Base-by-base conservation (phyloP, 2,888 invertebrate genomes). In the Oxytorus armatus region DNA sequence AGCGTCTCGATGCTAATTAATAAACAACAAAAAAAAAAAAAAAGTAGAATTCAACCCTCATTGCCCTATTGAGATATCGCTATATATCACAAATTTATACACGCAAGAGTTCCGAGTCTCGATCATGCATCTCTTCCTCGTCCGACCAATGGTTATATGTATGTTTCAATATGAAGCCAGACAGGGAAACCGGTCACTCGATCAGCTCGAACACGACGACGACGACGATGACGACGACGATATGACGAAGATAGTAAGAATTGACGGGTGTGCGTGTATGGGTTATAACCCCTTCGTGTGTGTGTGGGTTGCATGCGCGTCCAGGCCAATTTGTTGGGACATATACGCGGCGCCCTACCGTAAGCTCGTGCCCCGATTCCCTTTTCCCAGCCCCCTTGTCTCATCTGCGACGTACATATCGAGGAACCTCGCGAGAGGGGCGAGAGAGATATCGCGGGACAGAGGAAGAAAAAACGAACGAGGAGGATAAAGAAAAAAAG, bases 301-400 rank as follows among this genome's bases (percentile, higher is more conserved):
- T 21, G 23, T 59, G 59, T 53, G 65, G 59, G 53, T 72, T 70
- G 75, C 57, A 63, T 69, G 68, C 80, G 36, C 63, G 80, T 73
- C 61, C 80, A 47, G 55, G 72, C 76, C 80, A 80, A 77, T 80
- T 80, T 80, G 80, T 80, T 76, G 80, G 55, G 73, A 80, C 77
- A 80, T n/a, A n/a, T 68, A 72, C 65, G 23, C 36, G 39, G 39
- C 59, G 36, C 76, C 72, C 76, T 76, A 53, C 72, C 39, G 79
- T 76, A 72, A 72, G 72, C 80, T 76, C 79, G 72, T 79, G 79
- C 79, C n/a, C n/a, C 70, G 75, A 66, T 76, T 72, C 59, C 47
- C 76, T n/a, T n/a, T n/a, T n/a, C n/a, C n/a, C n/a, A n/a, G n/a
- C n/a, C n/a, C n/a, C n/a, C n/a, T n/a, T n/a, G n/a, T n/a, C 76